Base-by-base conservation (phyloP, 1,140 invertebrate species). In the Penaeus indicus region DNA sequence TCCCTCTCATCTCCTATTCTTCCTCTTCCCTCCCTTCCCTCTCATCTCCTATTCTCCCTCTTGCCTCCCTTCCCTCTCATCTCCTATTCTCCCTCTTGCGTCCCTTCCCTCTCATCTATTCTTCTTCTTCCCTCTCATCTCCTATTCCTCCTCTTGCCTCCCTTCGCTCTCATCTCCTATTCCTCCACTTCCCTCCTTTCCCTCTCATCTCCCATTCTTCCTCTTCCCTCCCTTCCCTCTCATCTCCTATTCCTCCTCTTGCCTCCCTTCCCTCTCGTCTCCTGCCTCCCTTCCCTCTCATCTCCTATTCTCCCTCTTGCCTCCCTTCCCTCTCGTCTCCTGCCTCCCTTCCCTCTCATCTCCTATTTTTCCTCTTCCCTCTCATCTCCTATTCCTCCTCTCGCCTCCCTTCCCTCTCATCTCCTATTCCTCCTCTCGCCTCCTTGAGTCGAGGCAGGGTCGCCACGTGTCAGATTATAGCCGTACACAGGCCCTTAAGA, bases 121-220 rank as follows among this genome's bases (percentile, higher is more conserved):
- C 42, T 27, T 78, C 19, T 18, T 19, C 42, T n/a, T 18, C 1
- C 42, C 1, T 78, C 77, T 38, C 27, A 5, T 42, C 5, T 5
- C 18, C 77, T 27, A 0, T 18, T 1, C 18, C 77, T 78, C 27
- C 42, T 19, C 42, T 19, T 38, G 7, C 42, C 1, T 78, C 32
- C 8, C 19, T 38, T 16, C 1, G 0, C 8, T 5, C 7, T 47
- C n/a, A 3, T n/a, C 22, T 38, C 21, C 27, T 5, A 2, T 38
- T 4, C 5, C 0, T 5, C 8, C 19, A 5, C 19, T 1, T 5
- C 11, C 5, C 21, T 8, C 1, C 5, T 19, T 5, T 5, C 18
- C 13, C 21, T 5, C 21, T 42, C 19, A 5, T 11, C 1, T 77
- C 75, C 13, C 1, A 4, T 8, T 5, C 18, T 47, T 0, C 42